phyloP scores from a whole-genome alignment of 53 echinoderm and acorn worm species.

The Pentamera pediparva region DNA sequence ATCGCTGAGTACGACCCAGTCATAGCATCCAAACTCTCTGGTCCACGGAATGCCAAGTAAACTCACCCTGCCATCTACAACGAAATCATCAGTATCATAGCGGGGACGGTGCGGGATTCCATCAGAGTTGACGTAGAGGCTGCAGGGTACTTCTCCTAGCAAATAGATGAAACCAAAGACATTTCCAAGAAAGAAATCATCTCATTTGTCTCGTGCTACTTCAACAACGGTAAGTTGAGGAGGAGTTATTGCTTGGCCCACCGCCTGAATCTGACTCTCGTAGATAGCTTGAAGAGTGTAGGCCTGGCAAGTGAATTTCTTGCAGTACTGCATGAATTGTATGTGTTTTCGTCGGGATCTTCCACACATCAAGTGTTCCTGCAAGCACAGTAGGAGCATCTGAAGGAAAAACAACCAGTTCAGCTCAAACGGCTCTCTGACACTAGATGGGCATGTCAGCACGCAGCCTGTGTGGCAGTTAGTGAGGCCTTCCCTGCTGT shows the following conservation, averaged over 20 bases:
- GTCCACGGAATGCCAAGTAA: slow-evolving; percentile 19
- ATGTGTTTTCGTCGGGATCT: slow-evolving; percentile 15
- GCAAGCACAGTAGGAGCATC: background rate
- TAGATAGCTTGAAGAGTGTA: slow-evolving; percentile 22
- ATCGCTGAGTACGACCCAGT: slow-evolving; percentile 1
- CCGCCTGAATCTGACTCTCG: slow-evolving; percentile 3
- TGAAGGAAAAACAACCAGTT: background rate
- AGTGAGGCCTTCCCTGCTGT: slow-evolving; percentile 20
- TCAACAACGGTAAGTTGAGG: background rate
- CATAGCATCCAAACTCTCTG: background rate
- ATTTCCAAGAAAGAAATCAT: slow-evolving; percentile 17
- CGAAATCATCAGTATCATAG: slow-evolving; percentile 9
- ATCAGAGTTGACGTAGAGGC: slow-evolving; percentile 23
- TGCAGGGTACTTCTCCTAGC: slow-evolving; percentile 30
- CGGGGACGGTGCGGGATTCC: slow-evolving; percentile 2
- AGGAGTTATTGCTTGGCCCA: background rate
- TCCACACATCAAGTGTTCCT: background rate
- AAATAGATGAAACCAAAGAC: too few species aligned
- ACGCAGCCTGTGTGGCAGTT: slow-evolving; percentile 17
- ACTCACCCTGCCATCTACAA: slow-evolving; percentile 6
- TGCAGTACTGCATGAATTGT: slow-evolving; percentile 7
- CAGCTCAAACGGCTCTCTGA: slow-evolving; percentile 24
- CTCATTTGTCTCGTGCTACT: slow-evolving; percentile 9
- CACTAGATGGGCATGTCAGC: slow-evolving; percentile 43
- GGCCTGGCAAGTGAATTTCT: background rate